phyloP scores from a whole-genome alignment of 2,888 invertebrate genomes.

The Actias luna region DNA sequence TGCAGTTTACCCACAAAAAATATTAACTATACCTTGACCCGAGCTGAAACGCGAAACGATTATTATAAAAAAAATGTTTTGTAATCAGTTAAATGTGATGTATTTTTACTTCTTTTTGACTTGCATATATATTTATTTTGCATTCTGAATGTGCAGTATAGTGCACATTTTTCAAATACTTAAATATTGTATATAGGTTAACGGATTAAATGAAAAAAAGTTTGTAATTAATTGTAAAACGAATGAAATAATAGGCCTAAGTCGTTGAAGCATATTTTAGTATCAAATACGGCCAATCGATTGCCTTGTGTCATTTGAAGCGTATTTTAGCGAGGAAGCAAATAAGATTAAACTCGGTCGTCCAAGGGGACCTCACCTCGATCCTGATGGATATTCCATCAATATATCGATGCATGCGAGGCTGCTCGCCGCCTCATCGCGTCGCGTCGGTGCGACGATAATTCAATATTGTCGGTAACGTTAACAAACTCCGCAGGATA shows the following conservation, averaged over 20 bases:
- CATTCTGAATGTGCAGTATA: too few relatives aligned
- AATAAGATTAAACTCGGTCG: background rate
- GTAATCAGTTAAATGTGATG: constrained; percentile 11
- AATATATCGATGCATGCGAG: constrained; percentile 3
- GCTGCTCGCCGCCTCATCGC: background rate
- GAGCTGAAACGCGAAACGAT: constrained; percentile 44
- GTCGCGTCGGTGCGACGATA: background rate
- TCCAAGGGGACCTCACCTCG: background rate
- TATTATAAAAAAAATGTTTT: constrained; percentile 33
- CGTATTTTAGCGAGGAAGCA: background rate
- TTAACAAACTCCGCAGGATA: background rate
- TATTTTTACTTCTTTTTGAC: background rate
- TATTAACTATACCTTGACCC: constrained; percentile 39
- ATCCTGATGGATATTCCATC: constrained; percentile 2
- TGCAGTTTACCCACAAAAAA: constrained; percentile 44
- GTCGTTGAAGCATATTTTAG: too few relatives aligned
- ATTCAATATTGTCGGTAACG: background rate
- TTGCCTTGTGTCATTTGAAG: background rate
- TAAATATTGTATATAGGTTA: too few relatives aligned
- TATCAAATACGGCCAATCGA: background rate
- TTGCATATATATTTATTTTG: too few relatives aligned
- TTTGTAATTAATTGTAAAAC: too few relatives aligned
- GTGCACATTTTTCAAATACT: background rate
- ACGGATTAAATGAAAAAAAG: too few relatives aligned
- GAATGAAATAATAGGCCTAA: too few relatives aligned